phyloP scores from a whole-genome alignment of 2,888 invertebrate species.

The Sesamia inferens region DNA sequence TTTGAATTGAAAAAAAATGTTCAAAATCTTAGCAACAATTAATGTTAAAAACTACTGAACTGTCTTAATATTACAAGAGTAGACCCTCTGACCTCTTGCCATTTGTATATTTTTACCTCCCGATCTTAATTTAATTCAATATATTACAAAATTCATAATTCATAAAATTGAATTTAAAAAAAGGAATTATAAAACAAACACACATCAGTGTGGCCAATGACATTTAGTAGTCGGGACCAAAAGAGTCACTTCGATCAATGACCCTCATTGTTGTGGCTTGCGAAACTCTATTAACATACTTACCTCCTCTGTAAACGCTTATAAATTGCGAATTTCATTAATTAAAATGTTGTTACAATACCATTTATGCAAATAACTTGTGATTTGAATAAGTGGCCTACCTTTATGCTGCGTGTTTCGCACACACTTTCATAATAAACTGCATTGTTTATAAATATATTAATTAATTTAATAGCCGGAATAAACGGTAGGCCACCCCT shows the following conservation, averaged over 20 bases:
- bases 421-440: slow-evolving; percentile 36
- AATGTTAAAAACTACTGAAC: no score
- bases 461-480: slow-evolving; percentile 25
- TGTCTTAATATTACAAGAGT: no score
- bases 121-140: background rate
- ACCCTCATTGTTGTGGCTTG: slow-evolving; percentile 84
- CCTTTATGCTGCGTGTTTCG: slow-evolving; percentile 48
- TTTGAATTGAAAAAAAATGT: no score
- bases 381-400: slow-evolving; percentile 46
- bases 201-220: slow-evolving; percentile 50
- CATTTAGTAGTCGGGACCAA: slow-evolving; percentile 54
- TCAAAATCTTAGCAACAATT: no score
- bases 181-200: slow-evolving; percentile 16
- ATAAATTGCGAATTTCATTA: slow-evolving; percentile 66
- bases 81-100: background rate
- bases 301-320: slow-evolving; percentile 59
- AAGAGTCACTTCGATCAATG: slow-evolving; percentile 76
- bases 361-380: slow-evolving; percentile 50
- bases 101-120: background rate
- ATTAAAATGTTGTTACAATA: slow-evolving; percentile 53
- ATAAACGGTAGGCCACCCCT: slow-evolving; percentile 4
- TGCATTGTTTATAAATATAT: slow-evolving; percentile 39
- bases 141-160: background rate
- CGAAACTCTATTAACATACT: slow-evolving; percentile 78
- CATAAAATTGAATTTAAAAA: background rate